Evolutionary conservation across 2,113 vertebrate species (phyloP), one percentile per base, ranked within the genome.

Genomic region (Malurus alboscapulatus): DNA sequence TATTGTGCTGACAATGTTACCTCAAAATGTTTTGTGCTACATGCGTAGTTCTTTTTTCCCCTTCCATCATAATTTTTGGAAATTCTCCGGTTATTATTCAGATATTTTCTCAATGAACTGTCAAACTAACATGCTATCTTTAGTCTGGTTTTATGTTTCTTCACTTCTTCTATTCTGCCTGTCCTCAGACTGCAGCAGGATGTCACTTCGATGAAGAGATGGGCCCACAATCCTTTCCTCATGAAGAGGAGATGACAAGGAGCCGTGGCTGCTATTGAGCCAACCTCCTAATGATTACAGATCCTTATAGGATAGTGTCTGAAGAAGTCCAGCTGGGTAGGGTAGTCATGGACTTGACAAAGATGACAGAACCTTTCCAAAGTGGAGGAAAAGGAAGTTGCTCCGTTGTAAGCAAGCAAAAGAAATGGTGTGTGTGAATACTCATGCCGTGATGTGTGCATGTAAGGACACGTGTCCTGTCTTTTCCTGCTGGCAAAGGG

Each of bases 231-330:
- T 40, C 63, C 65, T 90, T 85, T 93, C 61, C 66, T 93, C 30
- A 59, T 58, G 34, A 90, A 85, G 90, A 91, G 42, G 80, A 83
- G 67, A 69, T 32, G 55, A 38, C 11, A 21, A 69, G 44, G 34
- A 75, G 77, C n/a, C 81, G 53, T 72, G 68, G 77, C 45, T 86
- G 63, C 84, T 87, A 21, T 45, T 90, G 20, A 87, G 63, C 54
- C 65, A 59, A 19, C 58, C 84, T 95, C 94, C 47, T 73, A 7
- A 7, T 36, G 47, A 65, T 65, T 87, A 42, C 29, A 80, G 80
- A 88, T 83, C 94, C 94, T 86, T 90, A 85, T 17, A 91, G 93
- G 93, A 91, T 79, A 57, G 53, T 59, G 42, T 76, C 44, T 83
- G 81, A 91, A 91, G 67, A 91, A 74, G 88, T 59, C 63, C 82